Percentiles rank a stretch among this genome's conserved stretches.
Conservation (phyloP, 2,888 invertebrate species). For the Tolmerus cingulatus region DNA sequence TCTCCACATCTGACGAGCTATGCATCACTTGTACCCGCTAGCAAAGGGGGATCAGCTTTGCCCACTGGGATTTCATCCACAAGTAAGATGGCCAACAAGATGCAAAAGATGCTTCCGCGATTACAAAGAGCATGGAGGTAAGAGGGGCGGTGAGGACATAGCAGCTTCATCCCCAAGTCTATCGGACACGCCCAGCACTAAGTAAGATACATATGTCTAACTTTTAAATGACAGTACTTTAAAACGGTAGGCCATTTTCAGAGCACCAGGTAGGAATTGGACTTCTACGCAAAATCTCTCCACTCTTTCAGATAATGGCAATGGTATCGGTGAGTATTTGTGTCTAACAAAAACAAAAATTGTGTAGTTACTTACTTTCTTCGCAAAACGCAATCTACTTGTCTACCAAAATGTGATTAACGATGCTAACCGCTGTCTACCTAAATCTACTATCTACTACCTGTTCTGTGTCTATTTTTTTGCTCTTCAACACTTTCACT, state of each 20-base stretch:
- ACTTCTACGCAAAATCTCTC: slow-evolving; percentile 78
- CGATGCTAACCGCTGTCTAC: slow-evolving; percentile 17
- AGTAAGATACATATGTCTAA: slow-evolving; percentile 60
- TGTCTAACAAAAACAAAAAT: background rate
- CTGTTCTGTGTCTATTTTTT: background rate
- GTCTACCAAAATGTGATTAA: background rate
- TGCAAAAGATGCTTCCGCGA: slow-evolving; percentile 93
- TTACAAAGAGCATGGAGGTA: slow-evolving; percentile 87
- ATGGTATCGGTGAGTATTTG: slow-evolving; percentile 58
- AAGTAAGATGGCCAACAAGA: slow-evolving; percentile 91
- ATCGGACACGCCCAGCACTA: slow-evolving; percentile 70
- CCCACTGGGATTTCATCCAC: slow-evolving; percentile 92
- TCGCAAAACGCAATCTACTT: background rate
- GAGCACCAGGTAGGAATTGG: slow-evolving; percentile 71
- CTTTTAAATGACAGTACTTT: background rate
- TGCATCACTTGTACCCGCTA: slow-evolving; percentile 64
- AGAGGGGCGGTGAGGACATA: slow-evolving; percentile 72
- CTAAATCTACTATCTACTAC: background rate
- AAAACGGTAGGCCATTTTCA: slow-evolving; percentile 43
- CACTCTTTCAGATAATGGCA: slow-evolving; percentile 53
- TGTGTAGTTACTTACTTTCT: background rate
- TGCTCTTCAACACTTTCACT: background rate
- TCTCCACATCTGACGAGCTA: slow-evolving; percentile 46
- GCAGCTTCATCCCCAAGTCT: slow-evolving; percentile 83
- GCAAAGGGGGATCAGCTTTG: slow-evolving; percentile 87